Percentiles rank a stretch among this genome's conserved stretches.
Conservation (phyloP, 2,888 invertebrate genomes). For the Orthonychiurus folsomi region DNA sequence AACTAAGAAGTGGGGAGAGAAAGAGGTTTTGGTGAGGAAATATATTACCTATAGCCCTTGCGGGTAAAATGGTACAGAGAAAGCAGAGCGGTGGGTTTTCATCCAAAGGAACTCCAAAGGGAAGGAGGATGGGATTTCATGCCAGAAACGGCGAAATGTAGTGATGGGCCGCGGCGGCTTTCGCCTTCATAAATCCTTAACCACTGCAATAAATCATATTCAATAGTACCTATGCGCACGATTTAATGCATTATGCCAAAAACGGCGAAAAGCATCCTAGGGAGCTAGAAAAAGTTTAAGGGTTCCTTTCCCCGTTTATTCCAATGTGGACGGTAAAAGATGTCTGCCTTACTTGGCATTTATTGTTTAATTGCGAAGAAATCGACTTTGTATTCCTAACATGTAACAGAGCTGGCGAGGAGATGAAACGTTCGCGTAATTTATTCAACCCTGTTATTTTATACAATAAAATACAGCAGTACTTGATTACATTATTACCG, state of each 20-base stretch:
- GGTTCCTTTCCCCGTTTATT: neutral
- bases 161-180: constrained; percentile 17
- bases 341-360: no score
- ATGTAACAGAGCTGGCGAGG: no score
- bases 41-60: neutral
- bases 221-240: constrained; percentile 29
- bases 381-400: no score
- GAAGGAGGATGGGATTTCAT: neutral
- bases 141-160: neutral
- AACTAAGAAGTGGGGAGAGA: neutral
- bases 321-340: no score
- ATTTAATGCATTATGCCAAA: constrained; percentile 31
- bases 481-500: no score
- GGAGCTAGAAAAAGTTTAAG: neutral
- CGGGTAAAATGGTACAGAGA: neutral
- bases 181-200: constrained; percentile 35
- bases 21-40: neutral
- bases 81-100: neutral
- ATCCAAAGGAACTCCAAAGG: no score
- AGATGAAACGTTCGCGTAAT: no score
- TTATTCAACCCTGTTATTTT: no score
- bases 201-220: constrained; percentile 33
- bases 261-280: neutral
- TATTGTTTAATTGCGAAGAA: no score
- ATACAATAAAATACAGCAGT: no score